Evolutionary conservation across 2,113 vertebrate species (phyloP), one percentile per base, ranked within the genome.

Genomic region (Tetrax tetrax): DNA sequence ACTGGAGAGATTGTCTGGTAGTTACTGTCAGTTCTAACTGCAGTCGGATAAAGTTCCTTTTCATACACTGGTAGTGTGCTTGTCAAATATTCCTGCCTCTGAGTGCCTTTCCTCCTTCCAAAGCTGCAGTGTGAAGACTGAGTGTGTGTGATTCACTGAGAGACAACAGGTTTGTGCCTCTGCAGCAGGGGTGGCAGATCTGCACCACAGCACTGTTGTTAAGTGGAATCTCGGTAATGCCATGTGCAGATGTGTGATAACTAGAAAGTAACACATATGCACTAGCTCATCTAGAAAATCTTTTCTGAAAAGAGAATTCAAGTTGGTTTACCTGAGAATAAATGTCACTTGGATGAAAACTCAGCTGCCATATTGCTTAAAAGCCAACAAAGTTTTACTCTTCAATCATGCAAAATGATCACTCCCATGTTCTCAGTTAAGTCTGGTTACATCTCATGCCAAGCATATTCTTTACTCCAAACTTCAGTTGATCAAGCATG

Each of bases 231-330:
- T 68, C 2, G 1, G 45, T 25, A 68, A 35, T 4, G 33, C 41
- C 19, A 22, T 2, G 1, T 59, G 48, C 77, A 78, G n/a, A 29
- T 0, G 2, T 37, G 29, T 12, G 31, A 14, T 31, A 45, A 50
- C 47, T 51, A 66, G 41, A 63, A 80, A 70, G 31, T 17, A 48
- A 59, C 25, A 24, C 10, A 14, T 66, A 31, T 41, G 7, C 22
- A 43, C 14, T 53, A 41, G 7, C 14, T 37, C 1, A 0, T 47
- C 56, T 53, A 29, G 24, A 70, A 87, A 56, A 35, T 81, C 51
- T 61, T 10, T 27, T 22, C 22, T 71, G 29, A 35, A 72, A 71
- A 61, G 35, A 80, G n/a, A 59, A 24, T 50, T 65, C 0, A 1
- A 23, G 14, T 27, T 33, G 14, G 12, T 31, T 76, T 56, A 25